A percentile compares a stretch with the other conserved stretches of the same genome.
Evolutionary conservation across 2,888 invertebrate genomes (phyloP).

Genomic region (Cistogaster globosa): DNA sequence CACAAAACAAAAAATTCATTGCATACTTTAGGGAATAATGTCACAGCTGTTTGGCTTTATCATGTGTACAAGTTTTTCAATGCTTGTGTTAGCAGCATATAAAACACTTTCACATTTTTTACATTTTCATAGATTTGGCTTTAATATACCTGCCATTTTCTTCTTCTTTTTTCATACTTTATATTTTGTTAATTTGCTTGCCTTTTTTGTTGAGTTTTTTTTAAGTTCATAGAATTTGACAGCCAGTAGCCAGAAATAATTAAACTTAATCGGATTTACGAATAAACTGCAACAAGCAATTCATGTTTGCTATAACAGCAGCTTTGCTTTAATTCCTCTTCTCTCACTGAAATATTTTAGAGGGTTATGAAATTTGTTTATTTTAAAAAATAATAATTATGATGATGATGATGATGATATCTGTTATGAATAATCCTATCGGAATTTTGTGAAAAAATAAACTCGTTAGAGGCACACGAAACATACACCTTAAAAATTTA

Average conservation of each 20-base stretch:
- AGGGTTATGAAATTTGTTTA: constrained; percentile 23
- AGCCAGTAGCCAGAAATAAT: constrained; percentile 73
- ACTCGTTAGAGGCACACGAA: constrained; percentile 32
- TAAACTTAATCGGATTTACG: constrained; percentile 73
- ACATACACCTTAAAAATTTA: constrained; percentile 36
- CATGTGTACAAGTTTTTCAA: neutral
- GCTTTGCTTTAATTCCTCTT: neutral
- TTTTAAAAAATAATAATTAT: constrained; percentile 29
- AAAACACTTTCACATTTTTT: constrained; percentile 71
- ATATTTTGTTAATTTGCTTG: constrained; percentile 13
- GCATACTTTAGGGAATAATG: constrained; percentile 69
- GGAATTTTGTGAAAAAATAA: constrained; percentile 18
- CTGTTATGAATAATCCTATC: constrained; percentile 58
- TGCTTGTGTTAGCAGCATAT: constrained; percentile 47
- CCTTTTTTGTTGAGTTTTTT: constrained; percentile 34
- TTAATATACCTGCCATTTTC: constrained; percentile 61
- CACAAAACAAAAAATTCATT: constrained; percentile 2
- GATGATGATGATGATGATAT: constrained; percentile 49
- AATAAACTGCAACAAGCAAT: constrained; percentile 27
- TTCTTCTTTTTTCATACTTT: neutral
- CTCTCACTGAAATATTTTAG: constrained; percentile 1
- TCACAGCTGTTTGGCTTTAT: constrained; percentile 64
- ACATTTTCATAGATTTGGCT: constrained; percentile 53
- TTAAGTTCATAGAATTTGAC: constrained; percentile 69
- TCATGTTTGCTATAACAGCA: neutral